These are phyloP conservation scores for Anser brachyrhynchus DNA, from an alignment of 2,113 vertebrate species.

Conservation along the genomic window DNA sequence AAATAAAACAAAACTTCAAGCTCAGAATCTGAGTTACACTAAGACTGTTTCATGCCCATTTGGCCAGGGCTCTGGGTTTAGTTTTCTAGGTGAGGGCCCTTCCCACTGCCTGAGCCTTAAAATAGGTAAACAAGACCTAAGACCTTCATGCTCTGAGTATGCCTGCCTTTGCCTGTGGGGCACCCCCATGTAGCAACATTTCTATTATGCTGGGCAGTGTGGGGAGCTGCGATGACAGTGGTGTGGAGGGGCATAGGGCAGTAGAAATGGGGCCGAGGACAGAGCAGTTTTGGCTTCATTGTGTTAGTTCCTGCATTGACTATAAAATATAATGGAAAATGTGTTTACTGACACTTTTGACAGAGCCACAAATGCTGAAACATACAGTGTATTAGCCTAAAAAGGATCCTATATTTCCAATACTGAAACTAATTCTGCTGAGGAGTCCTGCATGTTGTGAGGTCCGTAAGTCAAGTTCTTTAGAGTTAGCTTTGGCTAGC, in stretches of 20 bases:
- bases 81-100: not conserved
- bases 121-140: not conserved
- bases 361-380: not conserved
- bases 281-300: not conserved
- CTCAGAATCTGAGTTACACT: accelerated
- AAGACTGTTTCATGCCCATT: not conserved
- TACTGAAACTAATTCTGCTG: not conserved
- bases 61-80: not conserved
- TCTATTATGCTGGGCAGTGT: not conserved
- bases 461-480: not conserved
- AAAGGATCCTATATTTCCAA: not conserved
- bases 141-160: accelerated
- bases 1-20: not conserved
- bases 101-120: not conserved
- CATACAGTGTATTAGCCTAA: accelerated
- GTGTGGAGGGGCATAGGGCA: not conserved
- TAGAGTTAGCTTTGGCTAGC: not conserved
- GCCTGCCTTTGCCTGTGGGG: not conserved
- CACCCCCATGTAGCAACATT: not conserved
- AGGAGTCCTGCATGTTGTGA: not conserved
- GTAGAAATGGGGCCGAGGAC: not conserved
- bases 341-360: not conserved
- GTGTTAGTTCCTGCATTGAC: not conserved
- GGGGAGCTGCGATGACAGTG: not conserved
- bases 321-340: not conserved